phyloP scores from a whole-genome alignment of 2,113 vertebrate genomes.

The Gnathonemus echidnorhynchus region DNA sequence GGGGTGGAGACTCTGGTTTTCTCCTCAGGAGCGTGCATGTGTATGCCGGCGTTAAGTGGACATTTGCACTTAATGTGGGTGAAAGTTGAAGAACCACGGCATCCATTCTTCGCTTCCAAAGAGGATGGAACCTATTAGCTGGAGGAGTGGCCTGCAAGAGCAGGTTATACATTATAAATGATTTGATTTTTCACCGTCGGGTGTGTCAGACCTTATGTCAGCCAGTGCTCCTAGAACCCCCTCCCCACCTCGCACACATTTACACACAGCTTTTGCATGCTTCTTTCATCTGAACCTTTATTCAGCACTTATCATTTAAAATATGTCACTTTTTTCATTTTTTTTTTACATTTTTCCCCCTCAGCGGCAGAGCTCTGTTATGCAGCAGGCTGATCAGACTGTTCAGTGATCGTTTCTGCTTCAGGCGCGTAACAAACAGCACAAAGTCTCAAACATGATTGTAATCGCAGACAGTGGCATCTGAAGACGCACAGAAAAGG shows the following conservation, averaged over 20 bases:
- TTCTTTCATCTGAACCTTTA: not conserved
- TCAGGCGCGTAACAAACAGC: not conserved
- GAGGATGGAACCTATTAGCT: constrained; percentile 16
- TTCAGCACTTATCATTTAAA: not conserved
- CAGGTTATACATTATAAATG: not conserved
- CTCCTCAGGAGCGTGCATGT: not conserved
- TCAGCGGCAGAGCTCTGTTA: not conserved
- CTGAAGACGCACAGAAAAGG: not conserved
- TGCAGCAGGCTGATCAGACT: not conserved
- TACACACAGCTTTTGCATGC: not conserved
- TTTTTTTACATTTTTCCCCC: not conserved
- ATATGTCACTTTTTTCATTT: not conserved
- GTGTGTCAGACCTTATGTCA: not conserved
- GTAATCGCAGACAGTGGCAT: not conserved
- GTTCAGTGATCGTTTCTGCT: not conserved
- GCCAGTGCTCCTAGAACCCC: not conserved
- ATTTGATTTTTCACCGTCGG: not conserved
- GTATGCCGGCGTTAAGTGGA: not conserved
- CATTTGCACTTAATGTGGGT: not conserved
- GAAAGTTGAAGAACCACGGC: not conserved
- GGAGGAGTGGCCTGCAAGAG: constrained; percentile 28
- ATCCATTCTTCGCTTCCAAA: not conserved
- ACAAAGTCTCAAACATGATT: not conserved
- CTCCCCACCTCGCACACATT: not conserved
- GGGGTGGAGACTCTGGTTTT: not conserved